These are phyloP conservation scores for Bradypodion ventrale DNA, from an alignment of 2,797 vertebrate species.

Conservation along the genomic window DNA sequence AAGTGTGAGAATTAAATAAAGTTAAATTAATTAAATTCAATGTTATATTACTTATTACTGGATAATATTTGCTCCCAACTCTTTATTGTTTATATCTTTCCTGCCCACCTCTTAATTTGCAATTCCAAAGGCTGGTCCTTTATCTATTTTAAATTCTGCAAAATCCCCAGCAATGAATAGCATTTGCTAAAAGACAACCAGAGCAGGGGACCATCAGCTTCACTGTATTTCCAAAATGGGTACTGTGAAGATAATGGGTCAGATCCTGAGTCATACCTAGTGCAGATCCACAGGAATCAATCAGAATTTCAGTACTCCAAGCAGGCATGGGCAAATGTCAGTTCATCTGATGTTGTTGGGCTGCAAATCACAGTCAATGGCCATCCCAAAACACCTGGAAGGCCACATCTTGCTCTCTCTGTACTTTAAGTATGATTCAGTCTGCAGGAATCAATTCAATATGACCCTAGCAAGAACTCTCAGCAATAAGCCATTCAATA, in stretches of 20 bases:
- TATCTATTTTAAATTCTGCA: conserved; percentile 4
- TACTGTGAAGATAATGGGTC: too few relatives aligned
- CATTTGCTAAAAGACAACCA: conserved; percentile 9
- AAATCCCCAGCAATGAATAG: neutral
- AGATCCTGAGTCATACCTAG: neutral
- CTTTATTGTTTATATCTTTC: neutral
- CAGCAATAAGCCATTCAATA: neutral
- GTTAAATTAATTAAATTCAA: too few relatives aligned
- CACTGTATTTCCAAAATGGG: neutral
- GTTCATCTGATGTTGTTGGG: neutral
- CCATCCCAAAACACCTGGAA: too few relatives aligned
- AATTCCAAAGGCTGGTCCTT: neutral
- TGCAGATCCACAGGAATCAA: neutral
- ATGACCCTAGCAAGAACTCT: neutral
- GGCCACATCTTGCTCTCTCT: too few relatives aligned
- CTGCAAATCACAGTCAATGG: too few relatives aligned
- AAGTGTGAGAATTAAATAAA: too few relatives aligned
- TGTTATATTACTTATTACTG: conserved; percentile 60
- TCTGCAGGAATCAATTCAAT: neutral
- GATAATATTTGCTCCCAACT: conserved; percentile 39
- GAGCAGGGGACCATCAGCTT: neutral
- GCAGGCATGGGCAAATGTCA: neutral
- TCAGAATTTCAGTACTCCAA: neutral
- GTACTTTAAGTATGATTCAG: neutral
- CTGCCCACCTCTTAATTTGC: conserved; percentile 1